Conservation (phyloP, 2,888 invertebrate species). For the Anorthoa munda region DNA sequence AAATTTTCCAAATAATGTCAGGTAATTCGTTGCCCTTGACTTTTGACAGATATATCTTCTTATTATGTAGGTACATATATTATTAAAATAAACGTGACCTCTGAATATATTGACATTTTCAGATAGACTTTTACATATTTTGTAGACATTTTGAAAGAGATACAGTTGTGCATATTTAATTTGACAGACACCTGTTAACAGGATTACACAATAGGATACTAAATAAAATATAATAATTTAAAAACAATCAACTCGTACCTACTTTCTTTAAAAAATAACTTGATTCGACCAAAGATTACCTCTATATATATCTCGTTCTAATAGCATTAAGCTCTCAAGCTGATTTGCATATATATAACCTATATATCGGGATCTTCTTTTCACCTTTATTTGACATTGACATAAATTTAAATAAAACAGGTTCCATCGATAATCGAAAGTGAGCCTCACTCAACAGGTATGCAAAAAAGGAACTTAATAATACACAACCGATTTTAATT, state of each 20-base stretch:
- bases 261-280: conserved; percentile 15
- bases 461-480: conserved; percentile 70
- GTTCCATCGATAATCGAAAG: conserved; percentile 82
- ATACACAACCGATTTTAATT: conserved; percentile 55
- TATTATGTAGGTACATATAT: conserved; percentile 59
- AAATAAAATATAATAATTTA: conserved; percentile 6
- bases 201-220: conserved; percentile 16
- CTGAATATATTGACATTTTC: conserved; percentile 81
- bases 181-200: conserved; percentile 27
- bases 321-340: conserved; percentile 44
- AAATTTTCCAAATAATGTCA: conserved; percentile 54
- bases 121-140: conserved; percentile 67
- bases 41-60: conserved; percentile 73
- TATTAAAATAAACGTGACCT: conserved; percentile 74
- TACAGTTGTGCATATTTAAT: conserved; percentile 62
- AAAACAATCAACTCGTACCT: background rate
- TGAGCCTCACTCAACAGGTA: conserved; percentile 75
- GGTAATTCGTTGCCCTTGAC: conserved; percentile 74
- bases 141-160: conserved; percentile 72
- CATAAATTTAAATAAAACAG: conserved; percentile 83
- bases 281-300: conserved; percentile 2
- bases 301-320: conserved; percentile 20
- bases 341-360: conserved; percentile 55
- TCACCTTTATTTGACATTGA: conserved; percentile 85
- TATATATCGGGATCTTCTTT: conserved; percentile 74